Evolutionary conservation across 2,113 vertebrate genomes (phyloP), one percentile per base, ranked within the genome.

Genomic region (Platysternon megacephalum): DNA sequence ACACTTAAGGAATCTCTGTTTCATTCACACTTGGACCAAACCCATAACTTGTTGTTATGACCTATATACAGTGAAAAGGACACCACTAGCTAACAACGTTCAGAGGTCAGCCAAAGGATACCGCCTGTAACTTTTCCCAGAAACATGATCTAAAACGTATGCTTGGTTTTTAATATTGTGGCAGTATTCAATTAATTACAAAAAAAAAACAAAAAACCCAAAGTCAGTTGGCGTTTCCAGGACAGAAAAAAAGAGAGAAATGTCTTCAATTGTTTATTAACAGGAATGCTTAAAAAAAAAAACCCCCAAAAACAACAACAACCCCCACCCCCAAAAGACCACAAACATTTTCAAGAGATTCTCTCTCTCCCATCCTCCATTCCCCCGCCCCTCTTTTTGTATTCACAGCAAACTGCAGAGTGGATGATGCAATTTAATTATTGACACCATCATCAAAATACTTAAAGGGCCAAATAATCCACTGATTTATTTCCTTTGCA

Each of bases 41-140:
- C 2, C 2, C 48, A 5, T 85, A 87, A 74, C 78, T 84, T 81
- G 32, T 46, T 52, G 78, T 46, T 29, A 12, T 44, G 72, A 89
- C 29, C 26, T 53, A 83, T 55, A 79, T n/a, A 42, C 24, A 84
- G 21, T 2, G 1, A 86, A 80, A 89, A 93, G 84, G 86, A 90
- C 42, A n/a, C 72, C 88, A 56, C 55, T 56, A 56, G 39, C 46
- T 82, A 82, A 39, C 48, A 85, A 92, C 53, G 79, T n/a, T 87
- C 5, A 51, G 32, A 84, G 91, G 84, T 95, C 91, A 96, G 94
- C 94, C 95, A 98, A 95, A 93, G 84, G 82, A 84, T 65, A 95
- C 39, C 5, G 32, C 85, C 79, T n/a, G 82, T 92, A 81, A 95
- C 65, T 82, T 49, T 90, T 97, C 97, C 96, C 89, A 96, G 95